Evolutionary conservation across 2,113 vertebrate genomes (phyloP), one percentile per base, ranked within the genome.

Genomic region (Lagopus muta): DNA sequence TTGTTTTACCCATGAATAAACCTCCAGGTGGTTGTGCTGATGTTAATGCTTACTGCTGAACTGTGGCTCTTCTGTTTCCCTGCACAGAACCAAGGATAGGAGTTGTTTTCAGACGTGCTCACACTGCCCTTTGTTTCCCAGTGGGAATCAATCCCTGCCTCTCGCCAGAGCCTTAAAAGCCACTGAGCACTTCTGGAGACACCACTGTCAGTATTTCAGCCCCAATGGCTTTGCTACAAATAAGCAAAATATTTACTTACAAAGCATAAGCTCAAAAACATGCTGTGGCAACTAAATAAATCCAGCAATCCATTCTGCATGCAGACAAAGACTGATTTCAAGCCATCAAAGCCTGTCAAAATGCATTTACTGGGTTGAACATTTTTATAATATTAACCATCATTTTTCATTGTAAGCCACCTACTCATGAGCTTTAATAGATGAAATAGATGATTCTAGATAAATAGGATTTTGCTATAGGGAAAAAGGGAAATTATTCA

Each of bases 231-330:
- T 79, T 70, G 82, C 58, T 96, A 72, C 54, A 77, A 85, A 71
- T 88, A 93, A 93, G 86, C 71, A 92, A 96, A 97, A 95, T 96
- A 87, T 96, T 94, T 88, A 96, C 94, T 95, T 90, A 82, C 6
- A 70, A 90, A 92, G 58, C 38, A 48, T 79, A 91, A 79, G 92
- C 79, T 91, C 69, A 69, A 79, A 94, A 96, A 67, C 87, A 96
- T 42, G 40, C 74, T 77, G 82, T 77, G 93, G 94, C 84, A 96
- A 88, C 91, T 67, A 85, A 91, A 89, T 73, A 94, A 91, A 92
- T 83, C 92, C 76, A 47, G 64, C 92, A 88, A 92, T 90, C 88
- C 82, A 43, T 86, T 74, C 85, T 61, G 81, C 92, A 93, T 40
- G 79, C 38, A 65, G 60, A 78, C 82, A 88, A 91, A 95, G 82